These are phyloP conservation scores for Amphipyra berbera DNA, from an alignment of 2,888 invertebrate genomes.

Conservation along the genomic window DNA sequence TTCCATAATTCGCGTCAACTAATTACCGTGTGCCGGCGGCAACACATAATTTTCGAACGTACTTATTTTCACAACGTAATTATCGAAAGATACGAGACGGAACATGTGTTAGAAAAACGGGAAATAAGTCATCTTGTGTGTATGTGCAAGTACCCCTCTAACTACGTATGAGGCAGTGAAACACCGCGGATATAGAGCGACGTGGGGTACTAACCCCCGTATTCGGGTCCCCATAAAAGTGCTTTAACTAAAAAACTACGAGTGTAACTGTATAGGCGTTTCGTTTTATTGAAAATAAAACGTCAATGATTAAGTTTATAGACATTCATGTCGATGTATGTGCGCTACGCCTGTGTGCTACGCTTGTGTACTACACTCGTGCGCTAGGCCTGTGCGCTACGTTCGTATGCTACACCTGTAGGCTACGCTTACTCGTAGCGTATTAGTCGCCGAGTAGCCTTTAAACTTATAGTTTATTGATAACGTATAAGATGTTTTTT, in stretches of 20 bases:
- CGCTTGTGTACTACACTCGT: no score
- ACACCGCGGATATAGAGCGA: no score
- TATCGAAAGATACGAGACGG: conserved; percentile 5
- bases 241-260: background rate
- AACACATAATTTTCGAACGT: no score
- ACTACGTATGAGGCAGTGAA: background rate
- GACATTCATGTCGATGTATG: background rate
- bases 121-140: background rate
- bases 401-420: no score
- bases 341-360: no score
- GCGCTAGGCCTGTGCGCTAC: no score
- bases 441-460: no score
- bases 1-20: conserved; percentile 25
- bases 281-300: no score
- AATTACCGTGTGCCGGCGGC: conserved; percentile 15
- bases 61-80: conserved; percentile 15
- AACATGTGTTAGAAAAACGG: background rate
- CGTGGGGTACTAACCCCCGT: background rate
- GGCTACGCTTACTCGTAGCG: no score
- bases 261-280: no score
- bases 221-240: background rate
- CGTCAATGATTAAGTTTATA: background rate
- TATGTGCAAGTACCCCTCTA: background rate
- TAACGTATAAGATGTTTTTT: no score
- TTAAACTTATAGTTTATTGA: no score